phyloP scores from a whole-genome alignment of 2,797 vertebrate genomes.

The Loris lydekkerianus region DNA sequence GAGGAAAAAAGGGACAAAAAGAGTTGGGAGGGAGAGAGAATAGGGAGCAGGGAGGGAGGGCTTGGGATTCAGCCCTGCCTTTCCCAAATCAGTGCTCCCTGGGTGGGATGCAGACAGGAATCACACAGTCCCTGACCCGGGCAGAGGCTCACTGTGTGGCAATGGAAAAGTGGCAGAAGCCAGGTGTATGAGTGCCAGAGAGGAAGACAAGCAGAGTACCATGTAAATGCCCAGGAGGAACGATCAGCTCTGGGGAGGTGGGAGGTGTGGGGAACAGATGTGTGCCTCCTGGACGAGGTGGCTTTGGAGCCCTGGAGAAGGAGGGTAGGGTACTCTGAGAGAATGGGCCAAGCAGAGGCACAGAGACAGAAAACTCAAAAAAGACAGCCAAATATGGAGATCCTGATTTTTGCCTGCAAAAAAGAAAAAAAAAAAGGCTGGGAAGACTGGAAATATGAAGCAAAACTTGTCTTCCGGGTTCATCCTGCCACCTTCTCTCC shows the following conservation, averaged over 20 bases:
- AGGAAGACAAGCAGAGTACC: neutral
- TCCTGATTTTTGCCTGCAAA: neutral
- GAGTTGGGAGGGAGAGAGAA: neutral
- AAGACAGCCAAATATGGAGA: neutral
- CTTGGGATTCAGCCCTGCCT: neutral
- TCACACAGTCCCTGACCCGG: neutral
- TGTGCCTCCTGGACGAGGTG: neutral
- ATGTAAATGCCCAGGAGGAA: neutral
- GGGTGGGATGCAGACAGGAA: neutral
- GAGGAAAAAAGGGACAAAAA: neutral
- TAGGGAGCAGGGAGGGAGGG: neutral
- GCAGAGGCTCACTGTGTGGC: neutral
- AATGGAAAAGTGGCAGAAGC: neutral
- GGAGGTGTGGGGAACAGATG: neutral
- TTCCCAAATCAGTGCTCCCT: neutral
- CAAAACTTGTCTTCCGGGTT: neutral
- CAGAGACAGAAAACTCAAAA: neutral
- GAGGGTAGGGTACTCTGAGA: neutral
- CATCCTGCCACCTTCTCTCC: neutral
- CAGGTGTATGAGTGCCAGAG: neutral
- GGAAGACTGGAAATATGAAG: neutral
- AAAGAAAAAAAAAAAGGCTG: constrained; percentile 4
- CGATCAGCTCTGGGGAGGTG: neutral
- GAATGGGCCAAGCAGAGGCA: neutral
- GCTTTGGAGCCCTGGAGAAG: neutral